These are phyloP conservation scores for Channallabes apus DNA, from an alignment of 2,797 vertebrate genomes.

Conservation along the genomic window DNA sequence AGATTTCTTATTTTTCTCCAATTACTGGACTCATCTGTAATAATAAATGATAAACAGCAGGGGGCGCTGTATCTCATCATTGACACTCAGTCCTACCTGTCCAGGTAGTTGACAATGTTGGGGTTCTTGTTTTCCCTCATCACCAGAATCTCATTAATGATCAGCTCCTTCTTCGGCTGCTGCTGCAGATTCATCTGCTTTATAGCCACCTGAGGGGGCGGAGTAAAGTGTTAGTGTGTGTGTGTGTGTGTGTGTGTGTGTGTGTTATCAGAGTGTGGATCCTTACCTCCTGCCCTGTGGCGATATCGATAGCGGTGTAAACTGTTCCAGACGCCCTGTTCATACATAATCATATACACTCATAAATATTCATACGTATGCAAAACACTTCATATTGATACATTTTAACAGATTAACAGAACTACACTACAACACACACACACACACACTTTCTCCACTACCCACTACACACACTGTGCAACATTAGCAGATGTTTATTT, in stretches of 20 bases:
- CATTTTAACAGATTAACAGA: not conserved
- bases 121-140: slow-evolving; percentile 99
- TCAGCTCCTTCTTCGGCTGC: slow-evolving; percentile 98
- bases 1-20: too few species aligned
- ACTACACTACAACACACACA: too few species aligned
- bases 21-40: too few species aligned
- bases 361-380: too few species aligned
- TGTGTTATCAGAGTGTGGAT: too few species aligned
- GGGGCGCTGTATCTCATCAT: not conserved
- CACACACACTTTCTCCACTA: not conserved
- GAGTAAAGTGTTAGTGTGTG: too few species aligned
- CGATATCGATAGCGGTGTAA: slow-evolving; percentile 96
- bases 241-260: too few species aligned
- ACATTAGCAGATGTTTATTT: not conserved
- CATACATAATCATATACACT: not conserved
- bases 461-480: not conserved
- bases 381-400: too few species aligned
- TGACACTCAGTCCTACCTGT: slow-evolving; percentile 80
- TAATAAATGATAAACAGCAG: not conserved
- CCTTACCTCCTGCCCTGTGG: slow-evolving; percentile 92
- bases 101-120: slow-evolving; percentile 98
- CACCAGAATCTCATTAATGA: slow-evolving; percentile 99
- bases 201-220: slow-evolving; percentile 86
- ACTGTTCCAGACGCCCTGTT: slow-evolving; percentile 94
- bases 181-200: slow-evolving; percentile 99